These are phyloP conservation scores for Laspeyria flexula DNA, from an alignment of 2,888 invertebrate species.

Conservation along the genomic window DNA sequence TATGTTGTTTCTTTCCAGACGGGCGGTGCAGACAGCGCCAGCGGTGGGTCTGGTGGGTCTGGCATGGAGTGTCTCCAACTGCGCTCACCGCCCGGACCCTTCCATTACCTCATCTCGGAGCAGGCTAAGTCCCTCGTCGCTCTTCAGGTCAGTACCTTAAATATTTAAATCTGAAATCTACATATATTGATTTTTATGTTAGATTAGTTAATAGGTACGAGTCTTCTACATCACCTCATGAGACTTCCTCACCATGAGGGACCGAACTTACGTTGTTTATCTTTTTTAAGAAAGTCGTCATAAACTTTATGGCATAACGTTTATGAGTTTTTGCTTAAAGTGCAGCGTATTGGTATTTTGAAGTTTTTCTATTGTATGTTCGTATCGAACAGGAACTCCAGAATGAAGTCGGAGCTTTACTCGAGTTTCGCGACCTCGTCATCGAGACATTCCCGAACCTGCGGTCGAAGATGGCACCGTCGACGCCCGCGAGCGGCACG, in stretches of 20 bases:
- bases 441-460: constrained; percentile 97
- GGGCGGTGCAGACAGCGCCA: constrained; percentile 84
- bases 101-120: constrained; percentile 94
- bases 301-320: too few species aligned
- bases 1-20: constrained; percentile 65
- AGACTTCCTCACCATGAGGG: too few species aligned
- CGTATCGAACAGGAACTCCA: constrained; percentile 89
- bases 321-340: too few species aligned
- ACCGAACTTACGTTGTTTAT: too few species aligned
- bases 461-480: constrained; percentile 93
- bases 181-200: not conserved
- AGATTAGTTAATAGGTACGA: too few species aligned
- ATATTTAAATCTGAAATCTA: not conserved
- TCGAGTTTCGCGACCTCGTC: constrained; percentile 97
- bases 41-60: constrained; percentile 86
- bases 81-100: constrained; percentile 89
- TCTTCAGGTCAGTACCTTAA: constrained; percentile 88
- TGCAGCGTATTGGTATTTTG: too few species aligned
- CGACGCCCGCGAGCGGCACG: constrained; percentile 81
- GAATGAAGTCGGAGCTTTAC: constrained; percentile 96
- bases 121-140: constrained; percentile 95
- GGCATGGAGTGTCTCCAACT: constrained; percentile 94
- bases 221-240: too few species aligned
- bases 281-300: too few species aligned
- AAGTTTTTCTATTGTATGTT: constrained; percentile 3